Evolutionary conservation across 2,888 invertebrate genomes (phyloP).

Genomic region (Atethmia centrago): DNA sequence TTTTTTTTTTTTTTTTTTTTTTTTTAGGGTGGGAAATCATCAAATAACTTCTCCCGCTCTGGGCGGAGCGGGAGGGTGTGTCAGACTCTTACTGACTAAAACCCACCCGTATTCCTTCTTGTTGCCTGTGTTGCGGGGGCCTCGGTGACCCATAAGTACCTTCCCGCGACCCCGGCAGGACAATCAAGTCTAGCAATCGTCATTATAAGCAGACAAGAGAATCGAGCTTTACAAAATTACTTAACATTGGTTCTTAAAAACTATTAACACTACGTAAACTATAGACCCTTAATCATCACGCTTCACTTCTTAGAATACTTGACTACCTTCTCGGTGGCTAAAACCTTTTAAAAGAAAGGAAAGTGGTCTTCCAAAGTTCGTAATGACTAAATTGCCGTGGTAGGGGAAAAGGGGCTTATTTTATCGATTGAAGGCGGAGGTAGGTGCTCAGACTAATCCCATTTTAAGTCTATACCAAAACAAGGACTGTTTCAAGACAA

Average conservation of each 20-base stretch:
- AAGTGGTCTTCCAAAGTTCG: conserved; percentile 18
- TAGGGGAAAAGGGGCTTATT: conserved; percentile 52
- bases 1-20: too few species aligned
- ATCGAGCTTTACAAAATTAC: background rate
- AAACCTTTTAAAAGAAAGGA: conserved; percentile 39
- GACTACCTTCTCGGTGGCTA: conserved; percentile 4
- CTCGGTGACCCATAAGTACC: too few species aligned
- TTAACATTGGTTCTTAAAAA: conserved; percentile 7
- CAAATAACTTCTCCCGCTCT: too few species aligned
- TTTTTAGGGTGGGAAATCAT: too few species aligned
- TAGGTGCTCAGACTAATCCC: conserved; percentile 60
- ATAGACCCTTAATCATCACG: conserved; percentile 7
- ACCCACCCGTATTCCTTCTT: too few species aligned
- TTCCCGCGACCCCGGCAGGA: too few species aligned
- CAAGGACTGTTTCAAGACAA: conserved; percentile 51
- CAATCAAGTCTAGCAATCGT: background rate
- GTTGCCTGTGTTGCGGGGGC: too few species aligned
- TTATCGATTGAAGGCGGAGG: conserved; percentile 56
- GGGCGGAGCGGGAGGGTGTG: too few species aligned
- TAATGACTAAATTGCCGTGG: conserved; percentile 45
- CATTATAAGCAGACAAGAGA: background rate
- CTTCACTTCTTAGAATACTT: conserved; percentile 19
- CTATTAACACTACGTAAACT: conserved; percentile 20
- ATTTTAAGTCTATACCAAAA: conserved; percentile 59
- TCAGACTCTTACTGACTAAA: too few species aligned